Percentiles rank a stretch among this genome's conserved stretches.
phyloP scores from a whole-genome alignment of 2,113 vertebrate species.

The Pachycephala philippinensis region DNA sequence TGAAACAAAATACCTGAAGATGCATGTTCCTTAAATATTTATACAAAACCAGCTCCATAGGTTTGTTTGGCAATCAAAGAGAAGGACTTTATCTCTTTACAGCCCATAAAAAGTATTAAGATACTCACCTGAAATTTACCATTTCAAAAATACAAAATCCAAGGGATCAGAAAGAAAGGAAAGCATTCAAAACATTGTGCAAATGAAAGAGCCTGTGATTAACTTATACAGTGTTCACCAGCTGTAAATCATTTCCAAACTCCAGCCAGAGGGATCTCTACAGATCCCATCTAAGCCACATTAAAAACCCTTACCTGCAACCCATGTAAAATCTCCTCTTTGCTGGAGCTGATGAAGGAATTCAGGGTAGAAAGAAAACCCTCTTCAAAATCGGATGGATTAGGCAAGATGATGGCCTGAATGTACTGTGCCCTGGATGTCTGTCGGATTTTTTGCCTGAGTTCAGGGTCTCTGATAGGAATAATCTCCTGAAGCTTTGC shows the following conservation, averaged over 20 bases:
- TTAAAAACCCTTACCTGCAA: constrained; percentile 84
- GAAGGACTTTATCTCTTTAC: background rate
- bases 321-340: constrained; percentile 95
- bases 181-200: background rate
- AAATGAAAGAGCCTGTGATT: background rate
- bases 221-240: background rate
- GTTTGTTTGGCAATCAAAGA: background rate
- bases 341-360: constrained; percentile 96
- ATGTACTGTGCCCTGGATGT: constrained; percentile 94
- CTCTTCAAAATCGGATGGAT: constrained; percentile 89
- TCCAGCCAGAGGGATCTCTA: background rate
- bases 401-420: constrained; percentile 93
- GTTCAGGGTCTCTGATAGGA: constrained; percentile 92
- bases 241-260: background rate
- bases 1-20: fast-evolving
- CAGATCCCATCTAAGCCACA: background rate
- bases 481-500: constrained; percentile 95
- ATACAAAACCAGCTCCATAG: background rate
- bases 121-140: background rate
- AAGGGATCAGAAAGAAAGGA: background rate
- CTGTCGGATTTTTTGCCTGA: constrained; percentile 94
- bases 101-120: background rate
- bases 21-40: background rate
- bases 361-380: constrained; percentile 95
- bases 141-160: background rate